A percentile compares a stretch with the other conserved stretches of the same genome.
phyloP scores from a whole-genome alignment of 2,113 vertebrate species.

The Phrynosoma blainvillii region DNA sequence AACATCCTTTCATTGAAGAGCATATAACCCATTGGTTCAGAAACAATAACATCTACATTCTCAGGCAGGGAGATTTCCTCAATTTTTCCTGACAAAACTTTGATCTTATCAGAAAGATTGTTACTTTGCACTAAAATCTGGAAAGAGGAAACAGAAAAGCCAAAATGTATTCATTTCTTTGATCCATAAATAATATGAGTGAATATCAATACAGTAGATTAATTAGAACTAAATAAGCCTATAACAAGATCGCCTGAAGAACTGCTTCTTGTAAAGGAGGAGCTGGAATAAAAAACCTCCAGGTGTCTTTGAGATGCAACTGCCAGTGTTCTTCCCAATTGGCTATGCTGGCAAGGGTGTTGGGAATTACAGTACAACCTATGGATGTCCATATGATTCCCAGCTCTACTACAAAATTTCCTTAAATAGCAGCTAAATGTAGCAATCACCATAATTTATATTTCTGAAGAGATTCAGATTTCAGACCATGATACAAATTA shows the following conservation, averaged over 20 bases:
- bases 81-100: conserved; percentile 76
- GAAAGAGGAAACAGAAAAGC: conserved; percentile 23
- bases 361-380: too few relatives aligned
- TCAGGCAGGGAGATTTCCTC: conserved; percentile 80
- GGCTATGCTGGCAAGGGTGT: too few relatives aligned
- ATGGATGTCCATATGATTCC: too few relatives aligned
- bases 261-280: too few relatives aligned
- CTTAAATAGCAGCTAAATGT: too few relatives aligned
- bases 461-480: too few relatives aligned
- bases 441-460: too few relatives aligned
- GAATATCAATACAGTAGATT: not conserved
- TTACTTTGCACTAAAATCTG: conserved; percentile 82
- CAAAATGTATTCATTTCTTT: conserved; percentile 1
- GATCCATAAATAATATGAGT: not conserved
- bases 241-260: not conserved
- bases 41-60: conserved; percentile 80
- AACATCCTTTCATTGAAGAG: conserved; percentile 81
- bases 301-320: too few relatives aligned
- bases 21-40: conserved; percentile 84
- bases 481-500: too few relatives aligned
- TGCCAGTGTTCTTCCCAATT: too few relatives aligned
- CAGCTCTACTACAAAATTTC: too few relatives aligned
- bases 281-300: not conserved
- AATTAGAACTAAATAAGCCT: not conserved
- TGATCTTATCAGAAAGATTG: conserved; percentile 77